These are phyloP conservation scores for Laspeyria flexula DNA, from an alignment of 2,888 invertebrate species.

Conservation along the genomic window DNA sequence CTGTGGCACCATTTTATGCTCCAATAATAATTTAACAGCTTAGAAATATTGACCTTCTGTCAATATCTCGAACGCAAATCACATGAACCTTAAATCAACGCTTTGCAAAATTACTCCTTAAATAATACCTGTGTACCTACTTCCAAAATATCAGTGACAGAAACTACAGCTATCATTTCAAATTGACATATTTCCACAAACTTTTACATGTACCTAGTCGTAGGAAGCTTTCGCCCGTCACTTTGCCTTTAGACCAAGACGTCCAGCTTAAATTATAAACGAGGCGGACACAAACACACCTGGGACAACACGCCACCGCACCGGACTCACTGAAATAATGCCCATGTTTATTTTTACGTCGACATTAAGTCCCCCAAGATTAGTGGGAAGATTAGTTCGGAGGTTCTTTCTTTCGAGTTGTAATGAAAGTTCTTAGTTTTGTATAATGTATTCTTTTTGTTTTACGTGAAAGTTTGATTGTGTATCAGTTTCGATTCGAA, in stretches of 20 bases:
- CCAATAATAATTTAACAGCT: too few species aligned
- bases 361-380: conserved; percentile 35
- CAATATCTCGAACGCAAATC: too few species aligned
- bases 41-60: too few species aligned
- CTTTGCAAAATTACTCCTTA: too few species aligned
- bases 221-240: too few species aligned
- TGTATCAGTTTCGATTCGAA: too few species aligned
- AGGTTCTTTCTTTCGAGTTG: not conserved
- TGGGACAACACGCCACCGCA: conserved; percentile 47
- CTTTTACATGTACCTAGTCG: too few species aligned
- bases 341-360: conserved; percentile 59
- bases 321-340: conserved; percentile 55
- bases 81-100: too few species aligned
- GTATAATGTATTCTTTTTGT: not conserved
- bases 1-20: too few species aligned
- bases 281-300: conserved; percentile 65
- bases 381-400: conserved; percentile 24
- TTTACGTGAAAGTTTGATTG: not conserved
- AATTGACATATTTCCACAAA: not conserved
- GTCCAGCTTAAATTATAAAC: conserved; percentile 73
- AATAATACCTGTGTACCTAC: too few species aligned
- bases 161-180: not conserved
- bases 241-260: conserved; percentile 1
- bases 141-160: too few species aligned
- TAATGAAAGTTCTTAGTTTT: conserved; percentile 2